A percentile compares a stretch with the other conserved stretches of the same genome.
Evolutionary conservation across 2,888 invertebrate species (phyloP).

Genomic region (Oxyteleia sp.): DNA sequence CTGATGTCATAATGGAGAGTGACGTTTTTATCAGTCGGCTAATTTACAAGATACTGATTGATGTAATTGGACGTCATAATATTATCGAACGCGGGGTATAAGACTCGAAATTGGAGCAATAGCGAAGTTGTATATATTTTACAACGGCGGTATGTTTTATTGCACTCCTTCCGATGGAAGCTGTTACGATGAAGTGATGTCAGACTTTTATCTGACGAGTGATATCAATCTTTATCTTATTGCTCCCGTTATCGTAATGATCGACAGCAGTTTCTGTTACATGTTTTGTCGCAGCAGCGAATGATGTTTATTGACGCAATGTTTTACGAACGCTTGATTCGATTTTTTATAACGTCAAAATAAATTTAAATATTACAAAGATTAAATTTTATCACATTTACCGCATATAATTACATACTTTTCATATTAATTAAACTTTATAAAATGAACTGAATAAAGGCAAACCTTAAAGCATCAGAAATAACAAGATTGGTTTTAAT

Average conservation of each 20-base stretch:
- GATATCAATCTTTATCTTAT: conserved; percentile 37
- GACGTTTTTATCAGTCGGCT: not conserved
- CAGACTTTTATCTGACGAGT: conserved; percentile 16
- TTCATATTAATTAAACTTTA: too few species aligned
- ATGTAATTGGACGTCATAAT: conserved; percentile 26
- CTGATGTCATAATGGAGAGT: conserved; percentile 1
- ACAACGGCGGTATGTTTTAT: conserved; percentile 9
- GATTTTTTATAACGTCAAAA: too few species aligned
- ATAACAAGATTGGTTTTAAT: too few species aligned
- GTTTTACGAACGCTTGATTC: too few species aligned
- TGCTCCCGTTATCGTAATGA: conserved; percentile 18
- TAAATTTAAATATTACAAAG: too few species aligned
- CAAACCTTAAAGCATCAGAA: too few species aligned
- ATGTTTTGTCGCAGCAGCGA: too few species aligned
- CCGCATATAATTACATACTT: too few species aligned
- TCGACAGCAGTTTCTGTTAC: not conserved
- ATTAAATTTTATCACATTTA: too few species aligned
- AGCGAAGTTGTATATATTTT: conserved; percentile 16
- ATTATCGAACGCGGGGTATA: conserved; percentile 10
- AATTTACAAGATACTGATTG: conserved; percentile 17
- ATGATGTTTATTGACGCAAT: too few species aligned
- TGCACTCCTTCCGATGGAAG: not conserved
- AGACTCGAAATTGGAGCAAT: conserved; percentile 10
- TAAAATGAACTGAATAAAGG: too few species aligned
- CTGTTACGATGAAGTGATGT: conserved; percentile 19